Conservation (phyloP, 1,140 invertebrate genomes). For the Catajapyx aquilonaris region DNA sequence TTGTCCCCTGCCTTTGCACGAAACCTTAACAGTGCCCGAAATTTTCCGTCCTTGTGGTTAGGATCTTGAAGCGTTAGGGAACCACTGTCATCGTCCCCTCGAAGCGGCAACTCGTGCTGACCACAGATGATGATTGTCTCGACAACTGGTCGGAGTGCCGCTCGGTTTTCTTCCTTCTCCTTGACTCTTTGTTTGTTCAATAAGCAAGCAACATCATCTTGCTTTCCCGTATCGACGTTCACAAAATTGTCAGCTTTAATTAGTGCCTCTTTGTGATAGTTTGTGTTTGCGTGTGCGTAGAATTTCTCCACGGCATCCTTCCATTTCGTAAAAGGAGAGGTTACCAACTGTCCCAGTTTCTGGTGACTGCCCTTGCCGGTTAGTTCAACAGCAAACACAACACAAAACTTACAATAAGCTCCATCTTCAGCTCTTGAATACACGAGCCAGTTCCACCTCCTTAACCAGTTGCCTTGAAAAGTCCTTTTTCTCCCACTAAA, state of each 20-base stretch:
- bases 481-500: background rate
- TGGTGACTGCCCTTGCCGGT: background rate
- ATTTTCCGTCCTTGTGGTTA: background rate
- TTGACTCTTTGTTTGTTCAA: background rate
- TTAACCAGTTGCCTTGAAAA: background rate
- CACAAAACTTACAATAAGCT: background rate
- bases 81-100: background rate
- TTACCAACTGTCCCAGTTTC: background rate
- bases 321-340: background rate
- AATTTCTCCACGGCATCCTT: background rate
- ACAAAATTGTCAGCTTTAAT: background rate
- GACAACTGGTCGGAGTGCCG: background rate
- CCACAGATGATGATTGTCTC: background rate
- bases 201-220: background rate
- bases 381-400: background rate
- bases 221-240: background rate
- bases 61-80: background rate
- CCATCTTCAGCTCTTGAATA: background rate
- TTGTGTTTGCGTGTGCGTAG: background rate
- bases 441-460: background rate
- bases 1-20: background rate
- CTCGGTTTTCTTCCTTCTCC: background rate
- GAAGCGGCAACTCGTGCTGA: too few relatives aligned
- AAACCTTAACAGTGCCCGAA: background rate
- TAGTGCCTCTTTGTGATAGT: background rate